Conservation (phyloP, 2,888 invertebrate genomes). For the Oscheius myriophilus region DNA sequence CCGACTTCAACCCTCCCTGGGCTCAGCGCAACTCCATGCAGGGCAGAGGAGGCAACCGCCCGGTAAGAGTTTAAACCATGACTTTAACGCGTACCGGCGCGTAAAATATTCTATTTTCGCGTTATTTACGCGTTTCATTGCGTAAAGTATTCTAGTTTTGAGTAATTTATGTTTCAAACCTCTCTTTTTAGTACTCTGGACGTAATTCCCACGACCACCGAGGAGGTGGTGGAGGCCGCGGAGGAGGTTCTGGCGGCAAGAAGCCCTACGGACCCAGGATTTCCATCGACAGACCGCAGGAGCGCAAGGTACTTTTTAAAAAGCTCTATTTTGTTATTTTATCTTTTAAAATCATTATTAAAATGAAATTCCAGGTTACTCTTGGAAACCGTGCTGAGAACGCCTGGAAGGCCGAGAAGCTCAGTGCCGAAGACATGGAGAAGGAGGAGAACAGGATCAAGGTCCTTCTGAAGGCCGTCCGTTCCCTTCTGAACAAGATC, state of each 20-base stretch:
- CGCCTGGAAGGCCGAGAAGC: slow-evolving; percentile 60
- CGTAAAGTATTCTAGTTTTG: too few species aligned
- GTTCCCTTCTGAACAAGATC: slow-evolving; percentile 64
- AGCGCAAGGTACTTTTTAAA: slow-evolving; percentile 11
- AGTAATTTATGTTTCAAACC: not conserved
- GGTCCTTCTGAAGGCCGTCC: slow-evolving; percentile 52
- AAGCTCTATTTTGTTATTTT: too few species aligned
- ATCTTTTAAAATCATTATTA: not conserved
- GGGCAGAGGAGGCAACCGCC: slow-evolving; percentile 1
- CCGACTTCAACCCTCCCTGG: slow-evolving; percentile 50
- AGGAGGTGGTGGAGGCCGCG: slow-evolving; percentile 3
- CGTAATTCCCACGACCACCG: slow-evolving; percentile 6
- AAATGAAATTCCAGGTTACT: not conserved
- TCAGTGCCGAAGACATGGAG: slow-evolving; percentile 25
- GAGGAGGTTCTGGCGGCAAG: slow-evolving; percentile 10
- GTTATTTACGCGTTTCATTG: too few species aligned
- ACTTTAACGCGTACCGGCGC: too few species aligned
- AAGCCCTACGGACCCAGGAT: slow-evolving; percentile 6
- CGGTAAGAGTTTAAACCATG: too few species aligned
- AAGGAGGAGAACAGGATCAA: slow-evolving; percentile 38
- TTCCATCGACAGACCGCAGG: slow-evolving; percentile 31
- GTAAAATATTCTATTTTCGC: too few species aligned
- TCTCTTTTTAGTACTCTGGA: slow-evolving; percentile 22
- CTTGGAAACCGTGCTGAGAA: slow-evolving; percentile 30
- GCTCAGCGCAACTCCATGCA: slow-evolving; percentile 12